These are phyloP conservation scores for Amphilophus citrinellus DNA, from an alignment of 2,113 vertebrate species.

Conservation along the genomic window DNA sequence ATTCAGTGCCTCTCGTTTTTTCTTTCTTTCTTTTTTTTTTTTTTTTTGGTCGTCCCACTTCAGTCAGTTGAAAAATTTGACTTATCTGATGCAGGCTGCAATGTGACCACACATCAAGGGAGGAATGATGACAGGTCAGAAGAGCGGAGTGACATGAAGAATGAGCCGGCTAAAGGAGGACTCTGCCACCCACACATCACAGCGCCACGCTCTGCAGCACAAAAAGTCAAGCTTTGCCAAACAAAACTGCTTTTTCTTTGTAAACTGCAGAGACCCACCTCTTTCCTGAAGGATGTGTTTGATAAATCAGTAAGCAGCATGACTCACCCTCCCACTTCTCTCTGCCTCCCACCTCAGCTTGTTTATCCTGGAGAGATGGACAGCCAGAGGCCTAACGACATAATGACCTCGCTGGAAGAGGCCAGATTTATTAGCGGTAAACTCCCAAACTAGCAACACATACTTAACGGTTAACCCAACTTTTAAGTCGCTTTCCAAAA, in stretches of 20 bases:
- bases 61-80: background rate
- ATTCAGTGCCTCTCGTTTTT: background rate
- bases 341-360: conserved; percentile 11
- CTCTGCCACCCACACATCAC: conserved; percentile 9
- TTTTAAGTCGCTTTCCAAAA: background rate
- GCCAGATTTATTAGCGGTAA: background rate
- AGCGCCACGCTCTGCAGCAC: background rate
- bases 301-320: background rate
- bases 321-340: conserved; percentile 28
- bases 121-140: background rate
- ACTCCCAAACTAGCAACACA: background rate
- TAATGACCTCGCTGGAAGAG: background rate
- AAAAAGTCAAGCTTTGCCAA: background rate
- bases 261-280: background rate
- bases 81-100: conserved; percentile 9
- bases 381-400: background rate
- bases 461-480: background rate
- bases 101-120: conserved; percentile 2
- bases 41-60: background rate
- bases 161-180: background rate
- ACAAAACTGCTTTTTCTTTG: background rate
- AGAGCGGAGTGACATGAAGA: background rate
- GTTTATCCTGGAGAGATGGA: conserved; percentile 5
- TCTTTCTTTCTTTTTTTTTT: background rate
- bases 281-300: conserved; percentile 22